Conservation (phyloP, 2,888 invertebrate genomes). For the Caenorhabditis virilis region DNA sequence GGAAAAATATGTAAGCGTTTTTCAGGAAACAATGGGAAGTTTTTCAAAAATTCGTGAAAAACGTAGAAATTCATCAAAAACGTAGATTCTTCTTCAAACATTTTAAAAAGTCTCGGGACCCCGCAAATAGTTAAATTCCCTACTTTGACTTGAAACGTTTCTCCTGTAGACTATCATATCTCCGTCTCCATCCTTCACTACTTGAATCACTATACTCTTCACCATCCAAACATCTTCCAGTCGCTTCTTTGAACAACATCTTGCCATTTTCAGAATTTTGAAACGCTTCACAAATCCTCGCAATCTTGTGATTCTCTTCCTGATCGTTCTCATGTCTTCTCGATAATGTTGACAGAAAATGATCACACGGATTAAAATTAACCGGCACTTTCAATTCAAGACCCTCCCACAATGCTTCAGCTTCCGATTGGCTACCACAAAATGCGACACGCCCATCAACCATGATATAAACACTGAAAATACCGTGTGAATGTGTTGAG, state of each 20-base stretch:
- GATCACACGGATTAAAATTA: conserved; percentile 69
- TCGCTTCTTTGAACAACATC: conserved; percentile 27
- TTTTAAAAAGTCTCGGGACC: too few relatives aligned
- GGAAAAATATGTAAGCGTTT: too few relatives aligned
- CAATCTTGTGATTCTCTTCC: conserved; percentile 19
- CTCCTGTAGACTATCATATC: conserved; percentile 9
- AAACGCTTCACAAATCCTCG: conserved; percentile 34
- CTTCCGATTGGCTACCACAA: conserved; percentile 53
- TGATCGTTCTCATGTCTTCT: neutral
- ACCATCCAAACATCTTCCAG: conserved; percentile 12
- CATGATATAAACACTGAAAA: conserved; percentile 56
- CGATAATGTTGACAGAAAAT: conserved; percentile 67
- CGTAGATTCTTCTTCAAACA: neutral
- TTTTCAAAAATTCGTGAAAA: too few relatives aligned
- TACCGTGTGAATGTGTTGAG: neutral
- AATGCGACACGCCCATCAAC: conserved; percentile 61
- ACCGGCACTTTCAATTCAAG: conserved; percentile 62
- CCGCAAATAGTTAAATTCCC: too few relatives aligned
- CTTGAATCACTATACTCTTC: conserved; percentile 3
- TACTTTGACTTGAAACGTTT: conserved; percentile 5
- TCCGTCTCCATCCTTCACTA: conserved; percentile 28
- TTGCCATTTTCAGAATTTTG: conserved; percentile 33
- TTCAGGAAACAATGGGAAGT: too few relatives aligned
- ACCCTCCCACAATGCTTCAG: conserved; percentile 52
- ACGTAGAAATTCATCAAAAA: too few relatives aligned